Conservation (phyloP, 2,797 vertebrate species). For the Rhinoraja longicauda region DNA sequence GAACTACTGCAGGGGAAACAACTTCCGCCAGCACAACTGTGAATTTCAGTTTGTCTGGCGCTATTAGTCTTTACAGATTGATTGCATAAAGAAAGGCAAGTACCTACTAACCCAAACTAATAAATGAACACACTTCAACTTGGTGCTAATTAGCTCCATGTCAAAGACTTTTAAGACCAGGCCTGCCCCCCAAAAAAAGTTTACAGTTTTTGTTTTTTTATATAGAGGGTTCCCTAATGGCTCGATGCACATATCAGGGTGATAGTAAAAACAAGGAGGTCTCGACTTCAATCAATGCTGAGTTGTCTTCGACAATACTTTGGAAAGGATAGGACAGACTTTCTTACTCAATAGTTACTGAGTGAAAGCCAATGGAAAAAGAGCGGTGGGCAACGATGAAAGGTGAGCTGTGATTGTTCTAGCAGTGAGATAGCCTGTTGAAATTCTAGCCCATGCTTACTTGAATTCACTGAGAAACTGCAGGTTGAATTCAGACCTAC, state of each 20-base stretch:
- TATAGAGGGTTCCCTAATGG: not conserved
- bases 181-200: not conserved
- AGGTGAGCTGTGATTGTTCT: not conserved
- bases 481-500: not conserved
- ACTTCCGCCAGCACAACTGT: constrained; percentile 30
- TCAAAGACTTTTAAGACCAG: constrained; percentile 23
- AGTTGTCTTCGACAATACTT: not conserved
- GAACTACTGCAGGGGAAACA: constrained; percentile 33
- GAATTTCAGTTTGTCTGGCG: constrained; percentile 31
- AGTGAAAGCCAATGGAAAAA: not conserved
- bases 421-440: not conserved
- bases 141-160: constrained; percentile 21
- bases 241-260: not conserved
- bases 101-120: constrained; percentile 19
- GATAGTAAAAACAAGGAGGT: not conserved
- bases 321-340: not conserved
- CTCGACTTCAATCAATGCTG: not conserved
- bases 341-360: not conserved
- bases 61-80: constrained; percentile 26
- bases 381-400: not conserved
- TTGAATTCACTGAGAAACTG: not conserved
- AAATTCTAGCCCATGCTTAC: not conserved
- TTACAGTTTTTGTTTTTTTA: constrained; percentile 19
- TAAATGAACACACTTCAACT: constrained; percentile 31
- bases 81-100: constrained; percentile 23